Conservation (phyloP, 2,113 vertebrate species). For the Platysternon megacephalum region DNA sequence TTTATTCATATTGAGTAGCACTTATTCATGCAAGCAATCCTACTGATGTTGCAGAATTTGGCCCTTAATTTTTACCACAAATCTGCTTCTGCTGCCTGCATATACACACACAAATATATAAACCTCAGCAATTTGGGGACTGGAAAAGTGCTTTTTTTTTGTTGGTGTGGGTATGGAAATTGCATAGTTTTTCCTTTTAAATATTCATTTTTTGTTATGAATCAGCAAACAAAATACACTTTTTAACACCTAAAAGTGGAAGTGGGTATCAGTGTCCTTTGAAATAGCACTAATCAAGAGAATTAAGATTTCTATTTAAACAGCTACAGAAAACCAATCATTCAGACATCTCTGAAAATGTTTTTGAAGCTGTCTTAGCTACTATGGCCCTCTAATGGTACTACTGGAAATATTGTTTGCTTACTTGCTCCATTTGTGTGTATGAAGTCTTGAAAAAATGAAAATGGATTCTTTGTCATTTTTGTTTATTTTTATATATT, state of each 20-base stretch:
- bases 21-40: background rate
- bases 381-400: background rate
- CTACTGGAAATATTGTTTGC: background rate
- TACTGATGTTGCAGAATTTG: background rate
- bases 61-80: background rate
- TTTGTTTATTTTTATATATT: background rate
- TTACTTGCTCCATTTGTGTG: background rate
- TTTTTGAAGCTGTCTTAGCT: background rate
- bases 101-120: background rate
- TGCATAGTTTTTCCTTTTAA: rapidly evolving
- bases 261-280: background rate
- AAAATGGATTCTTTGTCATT: background rate
- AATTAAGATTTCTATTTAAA: background rate
- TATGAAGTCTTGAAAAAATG: background rate
- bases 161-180: background rate
- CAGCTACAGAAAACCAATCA: background rate
- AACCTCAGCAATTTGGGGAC: background rate
- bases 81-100: background rate
- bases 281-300: background rate
- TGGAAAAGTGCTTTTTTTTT: background rate
- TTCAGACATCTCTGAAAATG: background rate
- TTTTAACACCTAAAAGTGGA: background rate
- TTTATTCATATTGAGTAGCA: background rate
- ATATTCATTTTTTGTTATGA: background rate
- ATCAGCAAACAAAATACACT: background rate